Evolutionary conservation across 2,888 invertebrate genomes (phyloP).

Genomic region (Stenichneumon culpator): DNA sequence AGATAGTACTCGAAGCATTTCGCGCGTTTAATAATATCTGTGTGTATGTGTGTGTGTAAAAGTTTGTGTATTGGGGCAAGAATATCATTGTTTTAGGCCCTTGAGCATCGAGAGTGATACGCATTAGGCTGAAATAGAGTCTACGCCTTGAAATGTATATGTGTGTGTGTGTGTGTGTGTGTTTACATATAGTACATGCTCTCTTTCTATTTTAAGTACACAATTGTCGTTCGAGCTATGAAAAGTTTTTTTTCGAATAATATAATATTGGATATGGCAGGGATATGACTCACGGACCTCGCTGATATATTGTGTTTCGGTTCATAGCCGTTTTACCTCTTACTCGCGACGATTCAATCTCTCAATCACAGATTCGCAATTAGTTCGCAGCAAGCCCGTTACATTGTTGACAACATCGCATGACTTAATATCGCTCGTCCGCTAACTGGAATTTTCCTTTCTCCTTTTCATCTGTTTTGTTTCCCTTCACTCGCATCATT

Average conservation of each 20-base stretch:
- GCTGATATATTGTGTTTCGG: constrained; percentile 22
- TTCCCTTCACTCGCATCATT: not conserved
- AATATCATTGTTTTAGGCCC: constrained; percentile 71
- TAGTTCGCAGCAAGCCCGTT: not conserved
- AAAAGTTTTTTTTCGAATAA: constrained; percentile 44
- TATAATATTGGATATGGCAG: constrained; percentile 76
- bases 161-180: not conserved
- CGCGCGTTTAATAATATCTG: constrained; percentile 30
- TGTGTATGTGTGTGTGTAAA: not conserved
- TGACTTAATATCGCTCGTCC: too few relatives aligned
- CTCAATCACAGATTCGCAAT: constrained; percentile 39
- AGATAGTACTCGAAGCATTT: constrained; percentile 46
- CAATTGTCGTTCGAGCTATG: constrained; percentile 49
- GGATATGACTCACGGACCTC: constrained; percentile 76
- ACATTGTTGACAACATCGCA: not conserved
- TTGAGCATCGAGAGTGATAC: constrained; percentile 78
- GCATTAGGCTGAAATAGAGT: constrained; percentile 53
- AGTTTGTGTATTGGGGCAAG: constrained; percentile 51
- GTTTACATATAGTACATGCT: constrained; percentile 29
- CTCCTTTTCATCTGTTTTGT: constrained; percentile 41
- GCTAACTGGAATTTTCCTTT: constrained; percentile 45
- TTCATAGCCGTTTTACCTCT: constrained; percentile 36
- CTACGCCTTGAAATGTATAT: constrained; percentile 33
- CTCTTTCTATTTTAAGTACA: constrained; percentile 51
- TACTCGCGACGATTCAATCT: constrained; percentile 38